phyloP scores from a whole-genome alignment of 2,797 vertebrate genomes.

The Lutjanus campechanus region DNA sequence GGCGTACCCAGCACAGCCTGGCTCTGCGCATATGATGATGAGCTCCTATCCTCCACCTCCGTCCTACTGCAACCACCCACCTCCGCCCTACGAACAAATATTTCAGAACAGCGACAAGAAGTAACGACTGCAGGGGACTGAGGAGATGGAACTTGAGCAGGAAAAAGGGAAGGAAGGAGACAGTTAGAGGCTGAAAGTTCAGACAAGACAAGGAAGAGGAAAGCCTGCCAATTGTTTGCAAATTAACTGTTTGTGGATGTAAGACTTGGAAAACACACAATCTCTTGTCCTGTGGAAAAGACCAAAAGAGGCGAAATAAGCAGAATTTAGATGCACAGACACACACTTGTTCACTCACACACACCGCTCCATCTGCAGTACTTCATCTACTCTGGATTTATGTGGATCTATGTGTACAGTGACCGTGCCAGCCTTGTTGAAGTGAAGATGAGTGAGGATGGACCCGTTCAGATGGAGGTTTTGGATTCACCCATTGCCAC shows the following conservation, averaged over 20 bases:
- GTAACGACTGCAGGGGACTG: constrained; percentile 45
- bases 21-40: constrained; percentile 88
- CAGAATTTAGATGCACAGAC: constrained; percentile 27
- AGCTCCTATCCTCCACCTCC: constrained; percentile 92
- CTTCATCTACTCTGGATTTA: constrained; percentile 11
- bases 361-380: constrained; percentile 11
- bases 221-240: constrained; percentile 1
- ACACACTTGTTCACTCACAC: constrained; percentile 21
- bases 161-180: neutral
- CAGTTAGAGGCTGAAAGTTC: neutral
- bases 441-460: neutral
- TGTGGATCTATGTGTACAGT: constrained; percentile 25
- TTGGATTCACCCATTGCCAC: constrained; percentile 27
- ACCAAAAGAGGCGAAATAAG: constrained; percentile 32
- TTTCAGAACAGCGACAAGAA: constrained; percentile 90
- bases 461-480: neutral
- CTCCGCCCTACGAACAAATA: constrained; percentile 95
- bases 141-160: constrained; percentile 8
- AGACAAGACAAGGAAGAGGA: neutral
- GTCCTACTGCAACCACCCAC: constrained; percentile 96
- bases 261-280: constrained; percentile 32
- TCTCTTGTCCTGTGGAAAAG: constrained; percentile 28
- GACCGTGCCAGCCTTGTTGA: neutral
- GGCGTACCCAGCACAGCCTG: constrained; percentile 86
- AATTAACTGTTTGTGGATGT: constrained; percentile 6